A percentile compares a stretch with the other conserved stretches of the same genome.
Conservation (phyloP, 2,888 invertebrate species). For the Tetramorium bicarinatum region DNA sequence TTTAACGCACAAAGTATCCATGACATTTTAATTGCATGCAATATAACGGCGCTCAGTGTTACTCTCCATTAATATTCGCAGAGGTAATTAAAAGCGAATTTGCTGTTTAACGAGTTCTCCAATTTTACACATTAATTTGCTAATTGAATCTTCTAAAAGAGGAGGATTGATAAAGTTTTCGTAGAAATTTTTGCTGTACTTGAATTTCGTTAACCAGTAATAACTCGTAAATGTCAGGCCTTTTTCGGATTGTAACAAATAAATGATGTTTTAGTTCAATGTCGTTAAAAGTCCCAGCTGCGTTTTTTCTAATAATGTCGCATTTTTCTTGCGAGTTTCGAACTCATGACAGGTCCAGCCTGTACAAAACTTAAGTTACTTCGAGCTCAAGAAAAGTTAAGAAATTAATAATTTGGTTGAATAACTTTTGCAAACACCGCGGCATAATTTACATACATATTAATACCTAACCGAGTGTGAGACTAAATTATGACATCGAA, state of each 20-base stretch:
- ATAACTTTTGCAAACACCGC: constrained; percentile 51
- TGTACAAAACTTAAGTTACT: constrained; percentile 46
- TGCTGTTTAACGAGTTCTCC: constrained; percentile 55
- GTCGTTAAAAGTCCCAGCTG: constrained; percentile 29
- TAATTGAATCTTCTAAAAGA: constrained; percentile 57
- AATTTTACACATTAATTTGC: constrained; percentile 64
- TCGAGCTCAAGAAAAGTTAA: constrained; percentile 53
- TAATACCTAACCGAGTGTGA: constrained; percentile 54
- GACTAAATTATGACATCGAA: constrained; percentile 47
- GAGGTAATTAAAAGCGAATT: constrained; percentile 60
- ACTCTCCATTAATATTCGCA: constrained; percentile 62
- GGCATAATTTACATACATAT: constrained; percentile 53
- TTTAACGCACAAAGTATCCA: constrained; percentile 54
- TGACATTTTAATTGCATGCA: constrained; percentile 59
- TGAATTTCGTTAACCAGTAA: constrained; percentile 33
- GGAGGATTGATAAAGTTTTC: constrained; percentile 48
- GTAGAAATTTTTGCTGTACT: constrained; percentile 35
- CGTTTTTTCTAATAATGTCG: constrained; percentile 34
- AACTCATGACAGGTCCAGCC: constrained; percentile 58
- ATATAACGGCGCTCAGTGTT: constrained; percentile 50
- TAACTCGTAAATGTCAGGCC: constrained; percentile 17
- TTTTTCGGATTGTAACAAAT: constrained; percentile 35
- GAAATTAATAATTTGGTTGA: constrained; percentile 57
- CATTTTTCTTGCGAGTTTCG: constrained; percentile 31
- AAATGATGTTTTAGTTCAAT: constrained; percentile 12